These are phyloP conservation scores for Chloroceryle amazona DNA, from an alignment of 2,797 vertebrate species.

Conservation along the genomic window DNA sequence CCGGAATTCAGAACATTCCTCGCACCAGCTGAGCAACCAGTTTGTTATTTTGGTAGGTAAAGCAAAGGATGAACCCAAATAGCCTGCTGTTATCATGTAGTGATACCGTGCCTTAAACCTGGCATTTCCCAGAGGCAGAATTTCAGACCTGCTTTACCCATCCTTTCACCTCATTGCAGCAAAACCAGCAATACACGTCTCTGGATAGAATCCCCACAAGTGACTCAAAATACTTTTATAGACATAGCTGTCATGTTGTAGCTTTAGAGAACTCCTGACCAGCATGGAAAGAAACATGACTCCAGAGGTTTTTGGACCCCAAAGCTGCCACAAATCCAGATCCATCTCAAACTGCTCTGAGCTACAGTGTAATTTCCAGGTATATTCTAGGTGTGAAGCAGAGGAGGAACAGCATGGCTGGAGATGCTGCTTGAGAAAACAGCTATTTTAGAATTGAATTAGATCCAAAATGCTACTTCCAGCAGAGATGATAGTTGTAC, in stretches of 20 bases:
- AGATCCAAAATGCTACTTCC: neutral
- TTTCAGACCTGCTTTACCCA: neutral
- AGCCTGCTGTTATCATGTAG: neutral
- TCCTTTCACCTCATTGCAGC: neutral
- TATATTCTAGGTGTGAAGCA: neutral
- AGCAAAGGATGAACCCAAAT: neutral
- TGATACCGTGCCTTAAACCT: neutral
- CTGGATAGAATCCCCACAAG: neutral
- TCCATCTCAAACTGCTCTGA: neutral
- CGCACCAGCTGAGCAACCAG: neutral
- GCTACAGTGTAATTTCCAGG: neutral
- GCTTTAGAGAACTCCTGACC: neutral
- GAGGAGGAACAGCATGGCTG: neutral
- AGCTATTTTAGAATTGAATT: neutral
- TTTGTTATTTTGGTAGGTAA: neutral
- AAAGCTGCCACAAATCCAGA: neutral
- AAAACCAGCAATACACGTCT: neutral
- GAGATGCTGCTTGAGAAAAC: neutral
- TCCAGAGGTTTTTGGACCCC: neutral
- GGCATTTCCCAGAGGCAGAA: neutral
- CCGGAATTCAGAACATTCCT: neutral
- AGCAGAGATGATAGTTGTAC: neutral
- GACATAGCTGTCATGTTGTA: rapidly evolving
- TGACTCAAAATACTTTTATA: neutral
- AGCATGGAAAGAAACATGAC: neutral